phyloP scores from a whole-genome alignment of 2,113 vertebrate genomes.

The Coptodon bakossiorum region DNA sequence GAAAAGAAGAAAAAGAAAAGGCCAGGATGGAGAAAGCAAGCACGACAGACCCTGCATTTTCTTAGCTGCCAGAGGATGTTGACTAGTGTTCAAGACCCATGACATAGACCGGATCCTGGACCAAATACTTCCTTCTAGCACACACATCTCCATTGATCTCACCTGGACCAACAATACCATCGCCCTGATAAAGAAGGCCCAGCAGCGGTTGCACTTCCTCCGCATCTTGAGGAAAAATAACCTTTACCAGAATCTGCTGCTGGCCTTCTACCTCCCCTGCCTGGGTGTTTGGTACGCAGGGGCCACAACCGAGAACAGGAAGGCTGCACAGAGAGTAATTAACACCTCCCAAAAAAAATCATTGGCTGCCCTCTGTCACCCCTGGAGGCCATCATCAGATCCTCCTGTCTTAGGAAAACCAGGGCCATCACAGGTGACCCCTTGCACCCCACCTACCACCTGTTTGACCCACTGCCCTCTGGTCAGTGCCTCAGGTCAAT shows the following conservation, averaged over 20 bases:
- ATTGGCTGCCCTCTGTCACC: not conserved
- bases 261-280: not conserved
- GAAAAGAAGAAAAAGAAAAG: not conserved
- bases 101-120: fast-evolving
- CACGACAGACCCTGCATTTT: fast-evolving
- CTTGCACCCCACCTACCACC: not conserved
- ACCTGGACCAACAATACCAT: not conserved
- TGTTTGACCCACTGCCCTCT: not conserved
- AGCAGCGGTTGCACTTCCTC: not conserved
- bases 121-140: not conserved
- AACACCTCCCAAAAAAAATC: not conserved
- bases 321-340: not conserved
- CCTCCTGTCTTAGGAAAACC: not conserved
- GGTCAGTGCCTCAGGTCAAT: not conserved
- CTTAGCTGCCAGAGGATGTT: not conserved
- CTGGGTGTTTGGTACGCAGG: fast-evolving
- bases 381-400: not conserved
- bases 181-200: not conserved
- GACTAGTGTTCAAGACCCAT: not conserved
- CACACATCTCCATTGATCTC: not conserved
- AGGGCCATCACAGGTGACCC: not conserved
- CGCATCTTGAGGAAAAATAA: not conserved
- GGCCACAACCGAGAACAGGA: not conserved
- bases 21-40: not conserved
- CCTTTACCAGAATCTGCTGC: not conserved